Evolutionary conservation across 1,140 invertebrate genomes (phyloP).

Genomic region (Stegodyphus dumicola): DNA sequence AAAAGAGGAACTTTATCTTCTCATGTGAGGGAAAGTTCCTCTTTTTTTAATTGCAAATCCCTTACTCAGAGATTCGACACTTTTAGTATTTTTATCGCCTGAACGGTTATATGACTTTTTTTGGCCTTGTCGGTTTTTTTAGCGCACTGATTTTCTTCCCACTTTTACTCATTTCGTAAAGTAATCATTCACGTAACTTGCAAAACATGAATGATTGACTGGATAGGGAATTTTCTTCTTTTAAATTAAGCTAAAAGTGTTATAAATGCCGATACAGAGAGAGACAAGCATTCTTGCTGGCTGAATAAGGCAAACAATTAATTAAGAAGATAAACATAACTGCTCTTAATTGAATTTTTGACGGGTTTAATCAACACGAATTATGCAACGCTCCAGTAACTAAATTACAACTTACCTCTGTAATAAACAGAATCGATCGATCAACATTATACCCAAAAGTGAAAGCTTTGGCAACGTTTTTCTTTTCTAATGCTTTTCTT

Average conservation of each 20-base stretch:
- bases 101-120: constrained; percentile 6
- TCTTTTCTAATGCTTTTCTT: too few relatives aligned
- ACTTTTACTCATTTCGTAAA: not conserved
- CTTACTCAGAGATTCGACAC: not conserved
- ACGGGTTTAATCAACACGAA: not conserved
- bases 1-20: constrained; percentile 20
- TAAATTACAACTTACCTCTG: too few relatives aligned
- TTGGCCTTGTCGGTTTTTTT: not conserved
- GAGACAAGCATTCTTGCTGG: not conserved
- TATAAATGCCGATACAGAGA: too few relatives aligned
- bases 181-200: constrained; percentile 16
- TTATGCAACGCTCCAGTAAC: too few relatives aligned
- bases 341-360: constrained; percentile 47
- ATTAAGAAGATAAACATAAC: constrained; percentile 27
- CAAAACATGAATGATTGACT: constrained; percentile 18
- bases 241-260: not conserved
- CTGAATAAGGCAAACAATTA: constrained; percentile 13
- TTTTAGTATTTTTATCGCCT: constrained; percentile 34
- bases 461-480: too few relatives aligned
- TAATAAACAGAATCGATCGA: too few relatives aligned
- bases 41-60: constrained; percentile 27
- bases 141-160: too few relatives aligned
- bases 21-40: constrained; percentile 7
- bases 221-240: not conserved
- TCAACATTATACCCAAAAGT: too few relatives aligned